Evolutionary conservation across 2,888 invertebrate species (phyloP), one percentile per base, ranked within the genome.

Genomic region (Clitarchus hookeri): DNA sequence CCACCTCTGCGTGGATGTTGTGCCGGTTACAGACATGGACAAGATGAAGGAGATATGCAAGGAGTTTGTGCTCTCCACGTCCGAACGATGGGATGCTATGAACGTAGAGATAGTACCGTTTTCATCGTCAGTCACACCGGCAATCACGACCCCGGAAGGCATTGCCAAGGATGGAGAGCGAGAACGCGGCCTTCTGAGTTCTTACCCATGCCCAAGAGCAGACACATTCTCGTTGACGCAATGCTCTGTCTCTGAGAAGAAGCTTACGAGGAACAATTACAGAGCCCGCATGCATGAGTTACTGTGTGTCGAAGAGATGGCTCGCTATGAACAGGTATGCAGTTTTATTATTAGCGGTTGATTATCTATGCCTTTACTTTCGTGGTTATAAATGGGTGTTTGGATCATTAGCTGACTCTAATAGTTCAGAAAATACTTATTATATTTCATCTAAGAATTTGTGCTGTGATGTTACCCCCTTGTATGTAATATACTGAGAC

Each of bases 301-400:
- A 89, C 92, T 97, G 4, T 94, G 94, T 88, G 94, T 96, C 44
- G 97, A 97, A 91, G 96, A 97, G 91, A 94, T 96, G 91, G 96
- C 96, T 6, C 93, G 96, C 88, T 93, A 93, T 88, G 95, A 95
- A 89, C 94, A 95, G 90, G 91, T 93, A 84, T 90, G 86, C 86
- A 53, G 11, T 48, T 48, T 48, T 48, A 48, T 48, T 13, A 16
- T 48, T 48, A 48, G 48, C 48, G 6, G 11, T 13, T 48, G 6
- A 48, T 48, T 48, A 36, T 36, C 36, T 4, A 36, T 36, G 4
- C 36, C 36, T 36, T 36, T 36, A 36, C 36, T 36, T 36, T 36
- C 36, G 1, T 36, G 36, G 36, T 36, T 36, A 3, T 36, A 36
- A 36, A 36, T 36, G 36, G 36, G 36, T 36, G 36, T 36, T 36